Evolutionary conservation across 2,797 vertebrate genomes (phyloP).

Genomic region (Distichodus sexfasciatus): DNA sequence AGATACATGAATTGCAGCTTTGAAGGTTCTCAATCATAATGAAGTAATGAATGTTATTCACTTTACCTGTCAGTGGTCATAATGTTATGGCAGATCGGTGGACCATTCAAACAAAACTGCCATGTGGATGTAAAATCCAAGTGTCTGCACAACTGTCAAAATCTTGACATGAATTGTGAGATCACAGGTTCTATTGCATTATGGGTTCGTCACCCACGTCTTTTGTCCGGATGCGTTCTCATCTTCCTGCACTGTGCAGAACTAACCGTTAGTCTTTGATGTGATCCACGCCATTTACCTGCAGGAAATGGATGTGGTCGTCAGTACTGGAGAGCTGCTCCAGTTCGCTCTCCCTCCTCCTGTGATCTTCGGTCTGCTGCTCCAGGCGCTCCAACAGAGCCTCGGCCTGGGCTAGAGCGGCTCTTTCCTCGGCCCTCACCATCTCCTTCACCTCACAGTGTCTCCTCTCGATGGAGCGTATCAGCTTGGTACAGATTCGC

Average conservation of each 20-base stretch:
- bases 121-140: too few relatives aligned
- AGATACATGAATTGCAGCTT: too few relatives aligned
- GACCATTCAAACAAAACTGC: too few relatives aligned
- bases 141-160: too few relatives aligned
- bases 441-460: conserved; percentile 65
- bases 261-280: background rate
- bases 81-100: too few relatives aligned
- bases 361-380: conserved; percentile 55
- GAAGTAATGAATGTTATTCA: too few relatives aligned
- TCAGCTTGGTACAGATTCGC: conserved; percentile 66
- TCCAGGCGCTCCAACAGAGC: conserved; percentile 64
- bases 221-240: too few relatives aligned
- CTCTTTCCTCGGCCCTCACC: conserved; percentile 63
- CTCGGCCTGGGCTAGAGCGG: conserved; percentile 60
- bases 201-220: too few relatives aligned
- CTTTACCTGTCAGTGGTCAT: too few relatives aligned
- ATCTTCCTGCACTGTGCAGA: background rate
- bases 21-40: too few relatives aligned
- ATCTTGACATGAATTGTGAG: too few relatives aligned
- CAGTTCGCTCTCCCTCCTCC: conserved; percentile 57
- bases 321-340: conserved; percentile 63
- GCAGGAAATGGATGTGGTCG: conserved; percentile 70
- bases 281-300: conserved; percentile 53
- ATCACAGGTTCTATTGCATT: too few relatives aligned
- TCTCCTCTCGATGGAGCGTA: conserved; percentile 73